Percentiles rank a stretch among this genome's conserved stretches.
Conservation (phyloP, 2,113 vertebrate species). For the Cochlearius cochlearius region DNA sequence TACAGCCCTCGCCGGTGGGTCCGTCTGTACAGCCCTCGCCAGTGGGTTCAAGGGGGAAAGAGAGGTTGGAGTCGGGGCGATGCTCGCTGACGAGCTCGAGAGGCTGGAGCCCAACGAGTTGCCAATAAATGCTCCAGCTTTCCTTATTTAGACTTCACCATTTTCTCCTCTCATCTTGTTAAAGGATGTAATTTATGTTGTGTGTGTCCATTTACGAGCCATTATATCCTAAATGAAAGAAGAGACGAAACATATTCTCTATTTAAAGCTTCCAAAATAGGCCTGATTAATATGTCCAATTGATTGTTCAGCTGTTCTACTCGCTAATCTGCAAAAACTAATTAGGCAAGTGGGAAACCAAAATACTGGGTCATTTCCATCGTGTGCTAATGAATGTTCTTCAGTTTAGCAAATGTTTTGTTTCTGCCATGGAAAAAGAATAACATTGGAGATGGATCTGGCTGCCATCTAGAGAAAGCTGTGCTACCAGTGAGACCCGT, state of each 20-base stretch:
- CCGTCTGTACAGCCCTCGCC: fast-evolving
- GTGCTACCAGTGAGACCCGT: background rate
- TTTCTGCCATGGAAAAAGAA: slow-evolving; percentile 9
- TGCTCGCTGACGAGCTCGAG: background rate
- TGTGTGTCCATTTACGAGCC: slow-evolving; percentile 54
- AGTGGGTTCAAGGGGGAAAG: background rate
- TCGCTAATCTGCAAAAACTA: slow-evolving; percentile 62
- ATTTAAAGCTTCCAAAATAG: slow-evolving; percentile 56
- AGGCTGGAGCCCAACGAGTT: background rate
- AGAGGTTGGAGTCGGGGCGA: background rate
- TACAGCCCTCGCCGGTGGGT: background rate
- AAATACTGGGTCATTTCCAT: slow-evolving; percentile 68
- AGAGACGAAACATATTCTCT: slow-evolving; percentile 57
- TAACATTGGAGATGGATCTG: background rate
- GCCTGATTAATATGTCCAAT: slow-evolving; percentile 69
- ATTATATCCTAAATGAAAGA: slow-evolving; percentile 65
- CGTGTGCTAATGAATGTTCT: slow-evolving; percentile 50
- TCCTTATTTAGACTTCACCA: slow-evolving; percentile 2
- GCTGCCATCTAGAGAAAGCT: background rate
- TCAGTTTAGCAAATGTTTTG: slow-evolving; percentile 56
- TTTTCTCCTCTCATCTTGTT: slow-evolving; percentile 49
- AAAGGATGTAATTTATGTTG: slow-evolving; percentile 63
- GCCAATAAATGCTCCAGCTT: background rate
- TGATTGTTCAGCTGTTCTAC: slow-evolving; percentile 64
- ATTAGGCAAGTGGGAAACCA: slow-evolving; percentile 70